These are phyloP conservation scores for Glyptemys insculpta DNA, from an alignment of 2,797 vertebrate species.

Conservation along the genomic window DNA sequence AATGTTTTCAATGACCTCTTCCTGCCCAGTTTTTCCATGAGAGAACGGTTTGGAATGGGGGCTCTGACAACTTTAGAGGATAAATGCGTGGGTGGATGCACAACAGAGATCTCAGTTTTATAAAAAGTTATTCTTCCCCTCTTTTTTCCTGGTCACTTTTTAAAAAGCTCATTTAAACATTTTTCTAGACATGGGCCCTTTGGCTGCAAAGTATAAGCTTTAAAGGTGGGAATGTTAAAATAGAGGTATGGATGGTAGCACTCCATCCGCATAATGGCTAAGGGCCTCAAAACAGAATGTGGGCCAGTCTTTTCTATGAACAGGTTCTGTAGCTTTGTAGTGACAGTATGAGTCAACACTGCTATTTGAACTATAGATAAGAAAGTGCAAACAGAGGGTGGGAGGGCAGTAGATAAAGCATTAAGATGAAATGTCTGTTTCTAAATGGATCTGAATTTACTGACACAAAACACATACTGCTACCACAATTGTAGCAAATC, in stretches of 20 bases:
- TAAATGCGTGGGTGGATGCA: slow-evolving; percentile 50
- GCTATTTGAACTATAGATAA: not conserved
- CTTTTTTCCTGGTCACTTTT: not conserved
- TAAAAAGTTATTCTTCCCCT: not conserved
- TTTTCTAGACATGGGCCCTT: not conserved
- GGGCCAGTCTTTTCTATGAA: not conserved
- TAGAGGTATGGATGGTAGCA: accelerated
- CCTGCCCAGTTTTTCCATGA: slow-evolving; percentile 62
- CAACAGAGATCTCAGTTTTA: slow-evolving; percentile 33
- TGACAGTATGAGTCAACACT: not conserved
- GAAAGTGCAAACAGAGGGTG: slow-evolving; percentile 23
- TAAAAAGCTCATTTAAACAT: not conserved
- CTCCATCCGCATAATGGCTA: not conserved
- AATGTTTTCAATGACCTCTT: slow-evolving; percentile 70
- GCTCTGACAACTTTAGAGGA: slow-evolving; percentile 17
- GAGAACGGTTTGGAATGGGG: slow-evolving; percentile 16
- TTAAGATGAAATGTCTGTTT: slow-evolving; percentile 5
- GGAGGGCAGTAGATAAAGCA: not conserved
- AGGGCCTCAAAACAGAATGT: not conserved
- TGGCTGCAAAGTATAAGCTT: not conserved
- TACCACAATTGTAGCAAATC: not conserved
- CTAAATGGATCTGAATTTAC: not conserved
- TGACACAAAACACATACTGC: not conserved
- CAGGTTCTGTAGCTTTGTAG: not conserved
- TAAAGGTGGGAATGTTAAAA: not conserved